Evolutionary conservation across 2,113 vertebrate species (phyloP).

Genomic region (Setophaga coronata): DNA sequence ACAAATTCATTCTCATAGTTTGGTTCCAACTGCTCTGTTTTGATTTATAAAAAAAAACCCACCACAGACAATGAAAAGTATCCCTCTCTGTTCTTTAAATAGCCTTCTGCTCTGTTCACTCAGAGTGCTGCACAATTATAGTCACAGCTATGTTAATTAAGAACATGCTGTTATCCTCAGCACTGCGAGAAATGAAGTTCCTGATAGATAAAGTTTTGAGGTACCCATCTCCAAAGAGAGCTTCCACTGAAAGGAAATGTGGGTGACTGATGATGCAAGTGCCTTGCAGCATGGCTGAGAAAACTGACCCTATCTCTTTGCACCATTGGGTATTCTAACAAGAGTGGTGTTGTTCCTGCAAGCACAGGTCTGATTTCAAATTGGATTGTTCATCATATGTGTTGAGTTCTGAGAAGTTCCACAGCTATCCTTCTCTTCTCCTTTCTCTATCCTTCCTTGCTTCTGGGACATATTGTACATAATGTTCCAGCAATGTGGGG

Average conservation of each 20-base stretch:
- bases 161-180: background rate
- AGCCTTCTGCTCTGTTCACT: background rate
- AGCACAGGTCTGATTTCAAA: background rate
- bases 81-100: background rate
- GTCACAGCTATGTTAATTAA: background rate
- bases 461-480: background rate
- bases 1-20: background rate
- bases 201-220: background rate
- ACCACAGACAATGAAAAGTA: background rate
- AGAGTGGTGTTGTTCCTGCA: background rate
- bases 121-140: background rate
- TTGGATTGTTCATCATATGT: background rate
- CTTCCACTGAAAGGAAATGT: background rate
- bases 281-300: background rate
- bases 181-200: background rate
- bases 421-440: background rate
- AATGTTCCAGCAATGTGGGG: background rate
- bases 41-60: background rate
- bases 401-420: background rate
- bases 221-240: background rate
- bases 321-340: background rate
- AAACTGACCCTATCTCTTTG: background rate
- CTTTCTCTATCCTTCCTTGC: background rate
- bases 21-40: background rate
- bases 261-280: background rate